phyloP scores from a whole-genome alignment of 2,797 vertebrate genomes.

The Lithobates sylvaticus region DNA sequence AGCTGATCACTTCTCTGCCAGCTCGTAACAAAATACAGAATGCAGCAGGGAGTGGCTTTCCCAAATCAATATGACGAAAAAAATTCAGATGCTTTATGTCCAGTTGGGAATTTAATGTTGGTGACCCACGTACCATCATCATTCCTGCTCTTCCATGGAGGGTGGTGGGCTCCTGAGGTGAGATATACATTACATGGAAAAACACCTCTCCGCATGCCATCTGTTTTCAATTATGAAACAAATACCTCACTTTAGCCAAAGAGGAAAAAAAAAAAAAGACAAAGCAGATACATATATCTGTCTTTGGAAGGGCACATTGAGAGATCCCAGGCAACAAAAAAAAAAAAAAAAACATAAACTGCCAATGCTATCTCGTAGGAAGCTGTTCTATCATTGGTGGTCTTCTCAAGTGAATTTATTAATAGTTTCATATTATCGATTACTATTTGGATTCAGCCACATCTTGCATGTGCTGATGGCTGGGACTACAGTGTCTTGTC shows the following conservation, averaged over 20 bases:
- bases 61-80: constrained; percentile 78
- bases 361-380: too few relatives aligned
- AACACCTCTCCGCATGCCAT: constrained; percentile 55
- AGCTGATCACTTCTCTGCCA: too few relatives aligned
- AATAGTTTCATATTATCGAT: too few relatives aligned
- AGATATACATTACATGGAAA: constrained; percentile 62
- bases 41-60: constrained; percentile 81
- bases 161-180: constrained; percentile 67
- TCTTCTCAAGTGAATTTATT: too few relatives aligned
- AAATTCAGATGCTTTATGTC: constrained; percentile 76
- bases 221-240: constrained; percentile 71
- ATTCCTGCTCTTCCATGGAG: constrained; percentile 65
- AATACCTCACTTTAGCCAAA: constrained; percentile 72
- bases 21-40: constrained; percentile 79
- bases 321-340: neutral
- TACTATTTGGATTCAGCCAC: too few relatives aligned
- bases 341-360: neutral
- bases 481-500: too few relatives aligned
- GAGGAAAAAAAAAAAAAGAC: constrained; percentile 6
- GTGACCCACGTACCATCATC: constrained; percentile 74
- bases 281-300: constrained; percentile 64
- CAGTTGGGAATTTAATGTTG: constrained; percentile 77
- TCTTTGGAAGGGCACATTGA: constrained; percentile 58
- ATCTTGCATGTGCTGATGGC: too few relatives aligned
- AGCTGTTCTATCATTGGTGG: too few relatives aligned